Evolutionary conservation across 2,113 vertebrate species (phyloP).

Genomic region (Gobio gobio): DNA sequence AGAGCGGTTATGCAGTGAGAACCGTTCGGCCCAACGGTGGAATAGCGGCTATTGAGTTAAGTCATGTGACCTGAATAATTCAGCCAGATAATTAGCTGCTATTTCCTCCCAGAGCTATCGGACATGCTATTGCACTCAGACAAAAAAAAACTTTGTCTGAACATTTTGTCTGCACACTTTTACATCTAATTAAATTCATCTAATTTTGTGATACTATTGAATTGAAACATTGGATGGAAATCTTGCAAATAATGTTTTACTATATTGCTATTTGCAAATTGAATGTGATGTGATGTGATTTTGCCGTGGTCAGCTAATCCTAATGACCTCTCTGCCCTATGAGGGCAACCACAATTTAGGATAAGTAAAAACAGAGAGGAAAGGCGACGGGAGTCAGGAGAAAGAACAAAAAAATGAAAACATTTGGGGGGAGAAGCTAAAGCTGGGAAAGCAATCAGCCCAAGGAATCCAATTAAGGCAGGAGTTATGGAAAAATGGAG

Average conservation of each 20-base stretch:
- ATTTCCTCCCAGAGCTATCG: too few relatives aligned
- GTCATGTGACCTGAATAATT: too few relatives aligned
- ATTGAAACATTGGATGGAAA: too few relatives aligned
- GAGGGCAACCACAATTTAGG: constrained; percentile 42
- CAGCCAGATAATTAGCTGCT: too few relatives aligned
- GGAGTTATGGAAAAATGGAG: constrained; percentile 67
- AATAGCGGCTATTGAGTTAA: too few relatives aligned
- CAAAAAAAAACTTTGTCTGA: too few relatives aligned
- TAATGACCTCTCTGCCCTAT: background rate
- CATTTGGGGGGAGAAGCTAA: constrained; percentile 40
- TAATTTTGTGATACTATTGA: too few relatives aligned
- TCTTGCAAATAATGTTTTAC: background rate
- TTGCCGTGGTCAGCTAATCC: background rate
- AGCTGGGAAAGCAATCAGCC: constrained; percentile 70
- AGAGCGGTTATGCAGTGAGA: too few relatives aligned
- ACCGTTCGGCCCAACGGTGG: too few relatives aligned
- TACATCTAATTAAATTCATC: too few relatives aligned
- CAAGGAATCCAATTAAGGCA: constrained; percentile 66
- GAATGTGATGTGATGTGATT: background rate
- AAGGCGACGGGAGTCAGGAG: background rate
- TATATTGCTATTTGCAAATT: background rate
- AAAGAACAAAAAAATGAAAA: constrained; percentile 46
- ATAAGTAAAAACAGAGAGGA: constrained; percentile 4
- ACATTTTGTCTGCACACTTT: too few relatives aligned
- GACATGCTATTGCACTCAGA: too few relatives aligned